Percentiles rank a stretch among this genome's conserved stretches.
These are phyloP conservation scores for Astyanax mexicanus DNA, from an alignment of 2,797 vertebrate genomes.

Conservation along the genomic window DNA sequence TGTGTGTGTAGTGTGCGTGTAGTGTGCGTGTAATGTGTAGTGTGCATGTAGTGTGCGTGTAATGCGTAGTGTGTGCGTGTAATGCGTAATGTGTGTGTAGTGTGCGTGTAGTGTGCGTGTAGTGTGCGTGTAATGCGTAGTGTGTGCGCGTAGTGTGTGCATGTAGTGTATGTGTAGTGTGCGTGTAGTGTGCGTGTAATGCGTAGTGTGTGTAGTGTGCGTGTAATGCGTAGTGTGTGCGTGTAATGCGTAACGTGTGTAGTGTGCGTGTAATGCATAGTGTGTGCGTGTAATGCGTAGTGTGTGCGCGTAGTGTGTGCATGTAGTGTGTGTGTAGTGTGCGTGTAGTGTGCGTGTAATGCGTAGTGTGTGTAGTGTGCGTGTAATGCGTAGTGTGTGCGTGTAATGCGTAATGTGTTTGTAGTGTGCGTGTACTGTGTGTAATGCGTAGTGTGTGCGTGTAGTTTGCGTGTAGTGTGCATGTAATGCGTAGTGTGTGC, in stretches of 20 bases:
- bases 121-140: too few relatives aligned
- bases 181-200: constrained; percentile 17
- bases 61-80: too few relatives aligned
- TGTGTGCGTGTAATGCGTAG: constrained; percentile 17
- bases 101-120: constrained; percentile 33
- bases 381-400: too few relatives aligned
- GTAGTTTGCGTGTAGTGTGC: constrained; percentile 36
- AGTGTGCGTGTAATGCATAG: constrained; percentile 11
- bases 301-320: too few relatives aligned
- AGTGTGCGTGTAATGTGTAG: constrained; percentile 15
- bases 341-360: constrained; percentile 34
- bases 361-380: constrained; percentile 25
- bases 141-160: too few relatives aligned
- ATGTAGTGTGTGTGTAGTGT: constrained; percentile 27
- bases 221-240: constrained; percentile 25
- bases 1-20: constrained; percentile 33
- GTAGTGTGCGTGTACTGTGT: constrained; percentile 24
- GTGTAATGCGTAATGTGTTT: constrained; percentile 35
- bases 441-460: constrained; percentile 6
- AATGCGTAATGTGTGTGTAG: too few relatives aligned
- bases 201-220: constrained; percentile 32
- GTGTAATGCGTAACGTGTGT: constrained; percentile 36
- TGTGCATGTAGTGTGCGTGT: constrained; percentile 33
- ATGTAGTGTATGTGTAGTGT: constrained; percentile 34
- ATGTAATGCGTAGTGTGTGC: constrained; percentile 4